phyloP scores from a whole-genome alignment of 2,888 invertebrate species.

The Tipula vernalis region DNA sequence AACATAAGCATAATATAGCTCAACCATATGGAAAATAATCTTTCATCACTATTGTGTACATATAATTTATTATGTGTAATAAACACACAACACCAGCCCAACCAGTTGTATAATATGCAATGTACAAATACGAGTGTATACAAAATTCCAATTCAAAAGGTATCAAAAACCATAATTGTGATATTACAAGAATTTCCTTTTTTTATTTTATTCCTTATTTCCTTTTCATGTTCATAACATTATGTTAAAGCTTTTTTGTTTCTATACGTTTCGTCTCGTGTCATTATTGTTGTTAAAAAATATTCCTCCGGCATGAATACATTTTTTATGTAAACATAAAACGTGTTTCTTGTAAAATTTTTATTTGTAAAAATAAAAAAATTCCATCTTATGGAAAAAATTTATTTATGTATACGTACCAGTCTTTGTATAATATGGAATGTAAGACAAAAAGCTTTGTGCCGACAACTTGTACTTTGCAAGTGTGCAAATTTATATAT shows the following conservation, averaged over 20 bases:
- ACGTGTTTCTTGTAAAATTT: not conserved
- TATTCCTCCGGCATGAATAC: not conserved
- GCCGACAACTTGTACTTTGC: not conserved
- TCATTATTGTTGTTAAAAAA: not conserved
- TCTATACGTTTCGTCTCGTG: not conserved
- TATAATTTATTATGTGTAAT: not conserved
- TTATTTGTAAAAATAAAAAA: not conserved
- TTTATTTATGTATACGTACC: not conserved
- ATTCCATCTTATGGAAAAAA: not conserved
- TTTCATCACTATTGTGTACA: not conserved
- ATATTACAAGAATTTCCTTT: not conserved
- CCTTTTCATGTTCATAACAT: not conserved
- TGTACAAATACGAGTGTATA: not conserved
- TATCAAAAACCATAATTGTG: not conserved
- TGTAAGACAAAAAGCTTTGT: not conserved
- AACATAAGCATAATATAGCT: not conserved
- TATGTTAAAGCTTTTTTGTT: not conserved
- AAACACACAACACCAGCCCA: not conserved
- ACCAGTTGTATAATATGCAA: not conserved
- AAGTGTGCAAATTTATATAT: not conserved
- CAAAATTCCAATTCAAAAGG: not conserved
- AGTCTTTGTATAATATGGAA: not conserved
- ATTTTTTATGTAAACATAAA: not conserved
- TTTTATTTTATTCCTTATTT: not conserved
- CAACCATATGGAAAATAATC: not conserved